Base-by-base conservation (phyloP, 2,797 vertebrate species). In the Hapalemur alaotrensis region DNA sequence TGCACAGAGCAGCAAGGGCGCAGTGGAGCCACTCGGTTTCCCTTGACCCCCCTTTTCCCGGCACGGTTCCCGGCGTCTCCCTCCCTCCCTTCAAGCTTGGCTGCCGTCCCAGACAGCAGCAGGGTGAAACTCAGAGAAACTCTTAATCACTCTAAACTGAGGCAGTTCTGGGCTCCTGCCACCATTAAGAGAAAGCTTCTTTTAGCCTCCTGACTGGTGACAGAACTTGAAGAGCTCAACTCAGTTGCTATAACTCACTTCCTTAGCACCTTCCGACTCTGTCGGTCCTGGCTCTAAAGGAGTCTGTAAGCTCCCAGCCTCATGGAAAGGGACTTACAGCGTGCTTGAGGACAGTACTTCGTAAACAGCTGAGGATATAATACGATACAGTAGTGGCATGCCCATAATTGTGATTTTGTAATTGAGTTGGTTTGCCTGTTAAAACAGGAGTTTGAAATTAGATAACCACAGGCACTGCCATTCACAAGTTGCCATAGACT, bases 131-230 rank as follows among this genome's bases (percentile, higher is more conserved):
- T 85, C 30, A 38, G 59, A 48, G 35, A 94, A 73, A 61, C 61
- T 59, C 67, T 54, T 25, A 67, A 61, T 63, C 69, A 43, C 50
- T 89, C 72, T 65, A 61, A 50, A 32, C 4, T 13, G 50, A 93
- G 63, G 57, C 52, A 35, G 20, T 38, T 23, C 75, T 86, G 78
- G 61, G 57, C 41, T 93, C 48, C 13, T 76, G 57, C 83, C 59
- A 83, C 59, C 18, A 20, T 65, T 43, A 38, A 52, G 32, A 94
- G 54, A 92, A 72, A 89, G 59, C 59, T 59, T 61, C 76, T 92
- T 96, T 91, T 57, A 92, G 70, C 52, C 50, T 57, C 15, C 11
- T 30, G 50, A 41, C 32, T 30, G 32, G 67, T 79, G 75, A 81
- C 76, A 92, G 73, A 63, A 63, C 48, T 67, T 32, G 78, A 63